Conservation (phyloP, 2,797 vertebrate genomes). For the Gadopsis bispinosus region DNA sequence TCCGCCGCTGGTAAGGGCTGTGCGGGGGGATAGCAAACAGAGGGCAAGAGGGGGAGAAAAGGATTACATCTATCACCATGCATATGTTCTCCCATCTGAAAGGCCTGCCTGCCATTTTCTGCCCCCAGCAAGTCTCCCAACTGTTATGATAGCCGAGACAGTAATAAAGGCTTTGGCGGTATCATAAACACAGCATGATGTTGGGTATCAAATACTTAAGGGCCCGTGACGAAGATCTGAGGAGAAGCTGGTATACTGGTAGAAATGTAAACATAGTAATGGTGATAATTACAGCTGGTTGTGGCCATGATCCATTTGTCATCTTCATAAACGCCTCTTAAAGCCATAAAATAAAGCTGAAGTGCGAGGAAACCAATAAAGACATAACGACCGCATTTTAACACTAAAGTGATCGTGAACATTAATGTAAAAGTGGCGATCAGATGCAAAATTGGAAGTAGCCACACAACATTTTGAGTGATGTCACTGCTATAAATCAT, state of each 20-base stretch:
- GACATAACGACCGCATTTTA: slow-evolving; percentile 31
- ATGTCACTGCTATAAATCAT: background rate
- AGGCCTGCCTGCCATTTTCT: slow-evolving; percentile 64
- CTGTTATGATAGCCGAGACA: slow-evolving; percentile 73
- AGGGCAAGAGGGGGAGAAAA: slow-evolving; percentile 64
- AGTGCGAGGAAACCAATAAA: slow-evolving; percentile 41
- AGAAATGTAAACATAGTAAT: slow-evolving; percentile 67
- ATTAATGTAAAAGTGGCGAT: background rate
- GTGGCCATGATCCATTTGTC: slow-evolving; percentile 56
- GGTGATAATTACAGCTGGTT: slow-evolving; percentile 72
- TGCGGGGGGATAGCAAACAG: slow-evolving; percentile 56
- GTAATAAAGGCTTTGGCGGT: slow-evolving; percentile 73
- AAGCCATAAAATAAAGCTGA: slow-evolving; percentile 49
- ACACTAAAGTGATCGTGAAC: background rate
- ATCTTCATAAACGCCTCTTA: slow-evolving; percentile 65
- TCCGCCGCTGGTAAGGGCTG: slow-evolving; percentile 67
- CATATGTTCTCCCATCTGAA: slow-evolving; percentile 75
- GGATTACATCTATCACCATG: slow-evolving; percentile 81
- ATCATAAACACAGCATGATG: slow-evolving; percentile 77
- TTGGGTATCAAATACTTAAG: slow-evolving; percentile 74
- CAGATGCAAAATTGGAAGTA: background rate
- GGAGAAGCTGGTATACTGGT: slow-evolving; percentile 44
- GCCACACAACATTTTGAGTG: background rate
- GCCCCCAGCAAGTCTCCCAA: slow-evolving; percentile 63
- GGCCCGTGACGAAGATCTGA: slow-evolving; percentile 62